Evolutionary conservation across 2,888 invertebrate genomes (phyloP).

Genomic region (Gari tellinella): DNA sequence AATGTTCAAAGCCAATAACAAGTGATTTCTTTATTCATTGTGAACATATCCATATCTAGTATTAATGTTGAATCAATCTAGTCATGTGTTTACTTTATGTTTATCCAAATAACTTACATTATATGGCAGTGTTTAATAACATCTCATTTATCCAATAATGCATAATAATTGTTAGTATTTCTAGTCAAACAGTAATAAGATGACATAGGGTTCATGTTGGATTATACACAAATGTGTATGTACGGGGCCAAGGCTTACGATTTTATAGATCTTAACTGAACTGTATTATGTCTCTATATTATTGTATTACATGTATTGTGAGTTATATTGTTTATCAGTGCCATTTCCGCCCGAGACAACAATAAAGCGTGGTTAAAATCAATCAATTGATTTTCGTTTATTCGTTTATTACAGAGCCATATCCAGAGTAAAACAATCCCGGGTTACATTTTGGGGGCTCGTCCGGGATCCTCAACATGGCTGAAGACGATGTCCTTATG

Average conservation of each 20-base stretch:
- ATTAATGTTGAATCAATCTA: neutral
- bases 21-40: no score
- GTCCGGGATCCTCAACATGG: neutral
- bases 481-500: neutral
- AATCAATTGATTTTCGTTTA: no score
- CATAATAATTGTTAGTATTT: neutral
- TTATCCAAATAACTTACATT: neutral
- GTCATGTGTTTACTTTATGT: neutral
- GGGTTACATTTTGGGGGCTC: slow-evolving; percentile 5
- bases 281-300: neutral
- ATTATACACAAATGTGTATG: neutral
- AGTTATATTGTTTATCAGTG: neutral
- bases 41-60: neutral
- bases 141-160: neutral
- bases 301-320: neutral
- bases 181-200: neutral
- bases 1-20: no score
- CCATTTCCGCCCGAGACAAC: neutral
- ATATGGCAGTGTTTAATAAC: neutral
- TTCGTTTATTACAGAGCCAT: no score
- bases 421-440: no score
- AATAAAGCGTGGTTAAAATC: no score
- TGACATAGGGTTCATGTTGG: neutral
- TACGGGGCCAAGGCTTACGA: slow-evolving; percentile 2
- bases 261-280: neutral